A percentile compares a stretch with the other conserved stretches of the same genome.
Conservation (phyloP, 2,888 invertebrate species). For the Thymelicus lineola region DNA sequence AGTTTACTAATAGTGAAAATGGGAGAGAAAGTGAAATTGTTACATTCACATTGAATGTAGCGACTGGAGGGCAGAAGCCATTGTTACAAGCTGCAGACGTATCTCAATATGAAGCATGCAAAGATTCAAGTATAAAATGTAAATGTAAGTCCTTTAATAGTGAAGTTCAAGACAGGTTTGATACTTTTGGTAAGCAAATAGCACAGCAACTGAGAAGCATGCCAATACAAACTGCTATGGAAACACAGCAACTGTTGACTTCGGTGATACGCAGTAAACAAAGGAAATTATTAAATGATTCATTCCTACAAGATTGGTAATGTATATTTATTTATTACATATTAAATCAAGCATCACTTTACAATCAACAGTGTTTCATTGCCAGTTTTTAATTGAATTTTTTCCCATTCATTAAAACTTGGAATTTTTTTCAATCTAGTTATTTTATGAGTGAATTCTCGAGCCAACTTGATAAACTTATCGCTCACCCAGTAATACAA, state of each 20-base stretch:
- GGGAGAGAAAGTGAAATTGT: not conserved
- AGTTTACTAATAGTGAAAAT: not conserved
- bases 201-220: constrained; percentile 1
- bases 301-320: not conserved
- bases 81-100: constrained; percentile 3
- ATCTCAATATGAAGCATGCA: not conserved
- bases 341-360: no score
- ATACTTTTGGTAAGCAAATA: not conserved
- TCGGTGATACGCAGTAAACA: not conserved
- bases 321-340: no score
- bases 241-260: not conserved
- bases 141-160: not conserved
- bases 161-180: not conserved
- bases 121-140: not conserved
- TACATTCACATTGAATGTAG: not conserved
- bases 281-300: not conserved
- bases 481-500: no score
- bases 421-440: no score
- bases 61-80: not conserved
- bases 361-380: no score
- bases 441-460: no score
- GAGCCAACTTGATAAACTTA: no score
- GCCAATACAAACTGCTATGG: not conserved
- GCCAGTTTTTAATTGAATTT: not conserved
- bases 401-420: not conserved